Base-by-base conservation (phyloP, 2,888 invertebrate genomes). In the Schizaphis graminum region DNA sequence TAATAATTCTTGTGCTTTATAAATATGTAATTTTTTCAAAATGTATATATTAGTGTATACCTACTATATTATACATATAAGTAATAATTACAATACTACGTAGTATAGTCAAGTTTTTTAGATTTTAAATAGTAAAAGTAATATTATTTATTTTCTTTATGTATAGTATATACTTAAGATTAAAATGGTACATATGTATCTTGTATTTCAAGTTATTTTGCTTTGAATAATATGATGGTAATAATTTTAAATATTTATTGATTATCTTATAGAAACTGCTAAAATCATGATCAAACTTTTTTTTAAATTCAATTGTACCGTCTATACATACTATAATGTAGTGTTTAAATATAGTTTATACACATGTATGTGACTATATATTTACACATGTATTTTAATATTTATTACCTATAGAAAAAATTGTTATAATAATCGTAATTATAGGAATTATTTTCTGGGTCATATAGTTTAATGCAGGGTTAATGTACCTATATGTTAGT, bases 401-500 rank as follows among this genome's bases (percentile, higher is more conserved):
- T 77, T 77, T 77, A 77, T 13, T 5, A n/a, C n/a, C n/a, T n/a
- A 47, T 24, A 44, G 0, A 89, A 26, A 16, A n/a, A 26, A 49
- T 53, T 61, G 11, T 49, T 77, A 91, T 7, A 91, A n/a, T 35
- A 35, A 77, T 53, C 53, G 26, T 35, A 57, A 89, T 87, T 84
- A 84, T 35, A n/a, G 89, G 44, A 89, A 86, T 61, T 4, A 28
- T 53, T 91, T 94, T 94, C 53, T 67, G 35, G 94, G 94, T 94
- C 91, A 91, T 57, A 47, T 16, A 67, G 35, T 77, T 35, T 89
- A 91, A 53, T 67, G 35, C 26, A 67, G 67, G 94, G 86, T 53
- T 91, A 94, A 93, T 53, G 92, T 89, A 93, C 92, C 5, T 87
- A 90, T 28, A 28, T 91, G 10, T 67, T 87, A 57, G 90, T 49